Evolutionary conservation across 2,888 invertebrate species (phyloP).

Genomic region (Nudaria mundana): DNA sequence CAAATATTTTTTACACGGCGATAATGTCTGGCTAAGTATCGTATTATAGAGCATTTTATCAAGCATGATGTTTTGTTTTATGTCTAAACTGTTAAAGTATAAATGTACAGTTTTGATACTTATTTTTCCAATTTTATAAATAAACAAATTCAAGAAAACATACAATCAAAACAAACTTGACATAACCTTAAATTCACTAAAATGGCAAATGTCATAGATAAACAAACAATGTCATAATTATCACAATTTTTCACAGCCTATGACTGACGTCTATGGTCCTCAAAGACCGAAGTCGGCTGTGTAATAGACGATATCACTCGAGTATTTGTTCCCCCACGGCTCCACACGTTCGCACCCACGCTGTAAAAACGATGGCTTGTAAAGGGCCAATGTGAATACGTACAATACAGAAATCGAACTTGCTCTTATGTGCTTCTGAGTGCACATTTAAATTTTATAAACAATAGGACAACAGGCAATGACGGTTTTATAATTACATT

Average conservation of each 20-base stretch:
- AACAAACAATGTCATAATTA: neutral
- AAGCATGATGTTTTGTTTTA: conserved; percentile 46
- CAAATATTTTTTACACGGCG: conserved; percentile 91
- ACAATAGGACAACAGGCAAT: too few relatives aligned
- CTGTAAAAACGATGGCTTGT: too few relatives aligned
- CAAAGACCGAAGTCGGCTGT: too few relatives aligned
- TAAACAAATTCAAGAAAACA: neutral
- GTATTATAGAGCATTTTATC: conserved; percentile 89
- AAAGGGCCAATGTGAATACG: too few relatives aligned
- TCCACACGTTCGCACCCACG: too few relatives aligned
- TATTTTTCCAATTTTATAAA: neutral
- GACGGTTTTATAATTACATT: too few relatives aligned
- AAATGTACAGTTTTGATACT: neutral
- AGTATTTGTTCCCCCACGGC: too few relatives aligned
- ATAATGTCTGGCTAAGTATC: conserved; percentile 89
- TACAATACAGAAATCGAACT: too few relatives aligned
- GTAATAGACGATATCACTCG: too few relatives aligned
- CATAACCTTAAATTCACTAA: neutral
- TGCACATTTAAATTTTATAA: too few relatives aligned
- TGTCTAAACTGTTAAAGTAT: neutral
- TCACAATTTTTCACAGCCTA: neutral
- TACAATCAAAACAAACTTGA: neutral
- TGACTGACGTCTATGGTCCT: too few relatives aligned
- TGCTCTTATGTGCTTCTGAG: too few relatives aligned
- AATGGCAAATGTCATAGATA: neutral